These are phyloP conservation scores for Sardina pilchardus DNA, from an alignment of 2,113 vertebrate species.

Conservation along the genomic window DNA sequence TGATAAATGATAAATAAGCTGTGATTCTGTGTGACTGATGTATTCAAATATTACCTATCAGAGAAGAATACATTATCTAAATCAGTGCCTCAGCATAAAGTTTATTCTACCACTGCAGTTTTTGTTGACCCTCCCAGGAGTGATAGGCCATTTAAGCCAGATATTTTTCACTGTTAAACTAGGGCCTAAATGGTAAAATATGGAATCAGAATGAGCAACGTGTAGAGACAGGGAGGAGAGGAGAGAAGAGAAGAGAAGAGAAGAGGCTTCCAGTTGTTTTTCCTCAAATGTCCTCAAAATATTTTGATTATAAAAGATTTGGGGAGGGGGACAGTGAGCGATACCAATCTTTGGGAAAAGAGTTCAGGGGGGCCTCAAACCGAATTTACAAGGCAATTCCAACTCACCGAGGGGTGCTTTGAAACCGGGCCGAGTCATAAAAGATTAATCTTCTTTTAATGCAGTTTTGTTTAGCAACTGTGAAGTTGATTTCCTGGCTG, in stretches of 20 bases:
- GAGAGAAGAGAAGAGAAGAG: neutral
- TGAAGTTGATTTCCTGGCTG: conserved; percentile 25
- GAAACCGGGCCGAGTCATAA: conserved; percentile 15
- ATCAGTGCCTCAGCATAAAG: too few relatives aligned
- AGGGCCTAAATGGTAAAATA: neutral
- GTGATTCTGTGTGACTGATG: too few relatives aligned
- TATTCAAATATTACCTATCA: too few relatives aligned
- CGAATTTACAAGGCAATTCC: neutral
- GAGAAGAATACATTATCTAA: too few relatives aligned
- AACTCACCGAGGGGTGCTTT: conserved; percentile 11
- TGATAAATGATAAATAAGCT: too few relatives aligned
- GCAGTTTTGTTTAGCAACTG: conserved; percentile 35
- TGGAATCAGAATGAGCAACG: neutral
- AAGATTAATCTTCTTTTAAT: conserved; percentile 48
- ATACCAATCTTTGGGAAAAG: neutral
- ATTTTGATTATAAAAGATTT: neutral
- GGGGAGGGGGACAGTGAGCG: neutral
- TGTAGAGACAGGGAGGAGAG: neutral
- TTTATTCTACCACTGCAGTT: too few relatives aligned
- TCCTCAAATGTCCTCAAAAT: neutral
- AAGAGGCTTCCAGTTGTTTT: neutral
- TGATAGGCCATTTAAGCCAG: too few relatives aligned
- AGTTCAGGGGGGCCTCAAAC: neutral
- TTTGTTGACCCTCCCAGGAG: too few relatives aligned
- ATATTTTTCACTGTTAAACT: too few relatives aligned